These are phyloP conservation scores for Anguilla marmorata DNA, from an alignment of 2,797 vertebrate species.

Conservation along the genomic window DNA sequence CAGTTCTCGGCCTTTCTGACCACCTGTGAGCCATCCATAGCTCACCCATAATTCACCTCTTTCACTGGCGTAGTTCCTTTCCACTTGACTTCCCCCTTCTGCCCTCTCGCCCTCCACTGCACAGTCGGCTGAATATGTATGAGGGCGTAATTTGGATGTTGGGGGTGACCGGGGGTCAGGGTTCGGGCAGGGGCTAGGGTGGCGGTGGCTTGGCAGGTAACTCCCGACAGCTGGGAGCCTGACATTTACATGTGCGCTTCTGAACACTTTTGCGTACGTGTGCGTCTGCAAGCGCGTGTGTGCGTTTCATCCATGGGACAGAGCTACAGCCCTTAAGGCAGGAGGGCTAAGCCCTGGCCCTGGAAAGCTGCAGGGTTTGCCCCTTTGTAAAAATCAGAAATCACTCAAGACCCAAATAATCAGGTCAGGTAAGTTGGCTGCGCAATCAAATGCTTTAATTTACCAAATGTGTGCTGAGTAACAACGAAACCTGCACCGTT, in stretches of 20 bases:
- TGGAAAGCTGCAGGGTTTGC: too few relatives aligned
- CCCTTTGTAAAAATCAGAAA: too few relatives aligned
- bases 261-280: neutral
- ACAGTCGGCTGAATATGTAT: constrained; percentile 51
- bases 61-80: constrained; percentile 8
- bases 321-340: too few relatives aligned
- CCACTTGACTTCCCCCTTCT: constrained; percentile 17
- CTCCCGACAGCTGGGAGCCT: neutral
- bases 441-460: too few relatives aligned
- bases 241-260: neutral
- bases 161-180: neutral
- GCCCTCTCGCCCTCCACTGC: neutral
- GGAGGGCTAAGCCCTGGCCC: too few relatives aligned
- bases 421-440: too few relatives aligned
- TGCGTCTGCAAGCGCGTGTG: neutral
- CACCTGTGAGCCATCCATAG: neutral
- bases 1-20: neutral
- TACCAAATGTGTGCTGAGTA: too few relatives aligned
- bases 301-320: too few relatives aligned
- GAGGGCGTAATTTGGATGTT: constrained; percentile 34
- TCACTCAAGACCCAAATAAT: too few relatives aligned
- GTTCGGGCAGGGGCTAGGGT: neutral
- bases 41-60: constrained; percentile 7
- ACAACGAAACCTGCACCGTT: too few relatives aligned
- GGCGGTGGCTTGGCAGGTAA: neutral